These are phyloP conservation scores for Tetramorium bicarinatum DNA, from an alignment of 2,888 invertebrate species.

Conservation along the genomic window DNA sequence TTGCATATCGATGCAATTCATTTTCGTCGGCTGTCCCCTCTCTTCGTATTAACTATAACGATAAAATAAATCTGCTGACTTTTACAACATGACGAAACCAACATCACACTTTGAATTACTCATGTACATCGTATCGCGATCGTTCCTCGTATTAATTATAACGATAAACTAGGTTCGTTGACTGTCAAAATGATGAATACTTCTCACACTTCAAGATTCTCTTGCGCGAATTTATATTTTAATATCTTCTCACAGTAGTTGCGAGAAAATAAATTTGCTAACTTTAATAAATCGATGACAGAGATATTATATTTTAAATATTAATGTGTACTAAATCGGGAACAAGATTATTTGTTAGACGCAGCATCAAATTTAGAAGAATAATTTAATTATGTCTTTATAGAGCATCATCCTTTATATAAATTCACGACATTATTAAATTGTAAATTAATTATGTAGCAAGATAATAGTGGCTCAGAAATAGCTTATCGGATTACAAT, in stretches of 20 bases:
- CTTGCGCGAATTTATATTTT: background rate
- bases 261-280: background rate
- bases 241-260: background rate
- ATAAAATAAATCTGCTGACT: constrained; percentile 50
- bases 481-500: constrained; percentile 15
- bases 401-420: background rate
- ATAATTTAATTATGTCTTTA: background rate
- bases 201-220: background rate
- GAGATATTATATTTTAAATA: background rate
- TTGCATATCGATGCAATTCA: constrained; percentile 53
- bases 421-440: background rate
- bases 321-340: background rate
- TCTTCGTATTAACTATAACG: constrained; percentile 30
- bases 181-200: constrained; percentile 19
- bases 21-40: constrained; percentile 26
- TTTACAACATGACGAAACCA: constrained; percentile 38
- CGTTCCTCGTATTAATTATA: constrained; percentile 37
- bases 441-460: background rate
- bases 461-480: background rate
- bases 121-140: constrained; percentile 13
- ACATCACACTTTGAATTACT: constrained; percentile 24
- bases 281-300: background rate
- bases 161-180: constrained; percentile 23
- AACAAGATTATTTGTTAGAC: background rate
- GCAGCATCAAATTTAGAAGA: background rate